A percentile compares a stretch with the other conserved stretches of the same genome.
These are phyloP conservation scores for Orchesella flavescens DNA, from an alignment of 2,888 invertebrate species.

Conservation along the genomic window DNA sequence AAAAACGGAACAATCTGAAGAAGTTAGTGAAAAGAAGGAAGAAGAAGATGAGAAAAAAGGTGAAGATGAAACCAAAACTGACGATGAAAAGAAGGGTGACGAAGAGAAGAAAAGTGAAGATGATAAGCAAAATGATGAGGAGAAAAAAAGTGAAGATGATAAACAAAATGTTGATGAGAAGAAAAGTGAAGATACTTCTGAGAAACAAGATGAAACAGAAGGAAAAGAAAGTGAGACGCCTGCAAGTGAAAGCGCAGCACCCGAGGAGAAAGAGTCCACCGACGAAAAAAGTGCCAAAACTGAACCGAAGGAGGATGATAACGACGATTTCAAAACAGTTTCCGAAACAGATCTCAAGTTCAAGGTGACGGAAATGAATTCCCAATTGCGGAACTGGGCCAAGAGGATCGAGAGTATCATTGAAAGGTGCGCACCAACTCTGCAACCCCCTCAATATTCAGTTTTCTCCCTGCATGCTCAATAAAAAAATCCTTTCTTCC, in stretches of 20 bases:
- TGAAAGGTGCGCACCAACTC: constrained; percentile 71
- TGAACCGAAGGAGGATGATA: constrained; percentile 10
- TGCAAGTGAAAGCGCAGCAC: constrained; percentile 3
- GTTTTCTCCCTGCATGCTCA: constrained; percentile 63
- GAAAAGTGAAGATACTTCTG: background rate
- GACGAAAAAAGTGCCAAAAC: constrained; percentile 50
- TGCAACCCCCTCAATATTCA: constrained; percentile 68
- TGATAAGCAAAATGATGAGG: constrained; percentile 23
- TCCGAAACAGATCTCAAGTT: constrained; percentile 49
- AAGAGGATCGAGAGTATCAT: constrained; percentile 68
- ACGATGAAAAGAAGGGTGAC: constrained; percentile 30
- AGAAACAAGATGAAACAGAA: constrained; percentile 25
- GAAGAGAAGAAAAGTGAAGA: background rate
- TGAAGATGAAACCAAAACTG: constrained; percentile 49
- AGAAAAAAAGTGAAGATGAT: background rate
- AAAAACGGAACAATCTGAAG: constrained; percentile 2
- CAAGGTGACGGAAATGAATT: constrained; percentile 65
- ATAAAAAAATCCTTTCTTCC: constrained; percentile 26
- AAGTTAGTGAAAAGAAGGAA: constrained; percentile 30
- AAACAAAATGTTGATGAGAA: constrained; percentile 13
- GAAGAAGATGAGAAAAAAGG: constrained; percentile 19
- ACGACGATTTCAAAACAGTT: constrained; percentile 14
- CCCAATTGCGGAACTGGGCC: constrained; percentile 67
- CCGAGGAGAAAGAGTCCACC: background rate
- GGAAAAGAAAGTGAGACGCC: constrained; percentile 26